These are phyloP conservation scores for Chiloscyllium punctatum DNA, from an alignment of 2,797 vertebrate genomes.

Conservation along the genomic window DNA sequence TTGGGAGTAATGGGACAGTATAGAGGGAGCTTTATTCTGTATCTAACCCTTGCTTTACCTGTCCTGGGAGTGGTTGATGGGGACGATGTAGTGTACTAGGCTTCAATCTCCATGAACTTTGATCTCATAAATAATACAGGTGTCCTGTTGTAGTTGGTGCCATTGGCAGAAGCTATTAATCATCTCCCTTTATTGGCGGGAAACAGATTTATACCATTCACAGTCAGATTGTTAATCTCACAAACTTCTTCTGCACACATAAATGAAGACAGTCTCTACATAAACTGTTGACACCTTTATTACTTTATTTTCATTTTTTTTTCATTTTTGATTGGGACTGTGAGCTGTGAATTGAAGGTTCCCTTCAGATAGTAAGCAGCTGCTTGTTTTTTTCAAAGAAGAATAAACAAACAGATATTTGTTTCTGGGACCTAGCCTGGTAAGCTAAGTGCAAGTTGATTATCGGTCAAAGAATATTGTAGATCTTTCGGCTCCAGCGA, in stretches of 20 bases:
- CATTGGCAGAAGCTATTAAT: background rate
- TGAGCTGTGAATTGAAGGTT: no score
- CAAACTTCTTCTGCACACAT: background rate
- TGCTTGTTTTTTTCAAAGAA: no score
- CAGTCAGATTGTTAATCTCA: background rate
- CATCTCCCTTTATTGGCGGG: background rate
- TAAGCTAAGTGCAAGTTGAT: no score
- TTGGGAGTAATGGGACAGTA: background rate
- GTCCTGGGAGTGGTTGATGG: no score
- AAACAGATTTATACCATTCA: background rate
- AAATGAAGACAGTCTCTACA: background rate
- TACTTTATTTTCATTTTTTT: no score
- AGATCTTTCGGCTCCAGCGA: no score
- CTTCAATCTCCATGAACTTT: background rate
- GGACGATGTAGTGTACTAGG: background rate
- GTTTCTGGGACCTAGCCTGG: no score
- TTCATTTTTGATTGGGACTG: no score
- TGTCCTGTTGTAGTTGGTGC: background rate
- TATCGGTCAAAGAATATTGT: no score
- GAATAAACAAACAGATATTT: no score
- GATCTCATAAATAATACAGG: background rate
- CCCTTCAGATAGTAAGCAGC: no score
- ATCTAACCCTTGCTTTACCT: background rate
- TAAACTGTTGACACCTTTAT: background rate
- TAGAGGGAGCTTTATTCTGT: background rate